Evolutionary conservation across 92 coral and sea anemone species (phyloP).

Genomic region (Meandrina meandrites): DNA sequence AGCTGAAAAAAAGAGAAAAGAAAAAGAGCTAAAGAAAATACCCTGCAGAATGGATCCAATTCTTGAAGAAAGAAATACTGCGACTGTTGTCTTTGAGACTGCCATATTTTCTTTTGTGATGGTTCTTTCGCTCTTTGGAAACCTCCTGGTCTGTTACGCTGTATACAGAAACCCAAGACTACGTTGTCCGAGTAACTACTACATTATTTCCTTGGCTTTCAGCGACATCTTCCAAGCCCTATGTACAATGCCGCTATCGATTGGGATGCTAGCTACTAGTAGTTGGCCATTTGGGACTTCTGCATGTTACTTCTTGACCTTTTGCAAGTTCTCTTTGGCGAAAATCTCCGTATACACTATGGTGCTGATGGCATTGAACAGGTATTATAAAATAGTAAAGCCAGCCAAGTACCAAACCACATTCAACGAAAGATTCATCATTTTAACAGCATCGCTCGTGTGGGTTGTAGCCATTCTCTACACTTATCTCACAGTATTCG

Average conservation of each 20-base stretch:
- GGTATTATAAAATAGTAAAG: conserved; percentile 34
- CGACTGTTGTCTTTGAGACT: neutral
- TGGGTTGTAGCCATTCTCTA: neutral
- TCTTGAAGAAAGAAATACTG: neutral
- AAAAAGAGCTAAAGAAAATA: too few relatives aligned
- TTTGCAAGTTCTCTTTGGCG: neutral
- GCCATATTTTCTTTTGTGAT: neutral
- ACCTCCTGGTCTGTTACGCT: conserved; percentile 37
- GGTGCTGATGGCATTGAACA: conserved; percentile 35
- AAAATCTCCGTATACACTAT: conserved; percentile 17
- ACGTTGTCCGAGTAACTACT: conserved; percentile 33
- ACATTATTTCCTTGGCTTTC: conserved; percentile 44
- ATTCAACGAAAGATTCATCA: conserved; percentile 20
- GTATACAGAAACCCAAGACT: conserved; percentile 41
- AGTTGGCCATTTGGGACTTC: conserved; percentile 41
- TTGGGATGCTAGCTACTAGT: conserved; percentile 22
- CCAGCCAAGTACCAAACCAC: conserved; percentile 19
- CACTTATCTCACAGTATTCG: neutral
- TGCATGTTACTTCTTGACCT: neutral
- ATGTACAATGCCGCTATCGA: conserved; percentile 38
- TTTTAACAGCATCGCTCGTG: neutral
- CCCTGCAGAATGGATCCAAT: neutral
- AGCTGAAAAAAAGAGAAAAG: too few relatives aligned
- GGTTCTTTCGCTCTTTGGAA: conserved; percentile 28
- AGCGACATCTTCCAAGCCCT: conserved; percentile 36